Conservation (phyloP, 2,113 vertebrate genomes). For the Anolis carolinensis region DNA sequence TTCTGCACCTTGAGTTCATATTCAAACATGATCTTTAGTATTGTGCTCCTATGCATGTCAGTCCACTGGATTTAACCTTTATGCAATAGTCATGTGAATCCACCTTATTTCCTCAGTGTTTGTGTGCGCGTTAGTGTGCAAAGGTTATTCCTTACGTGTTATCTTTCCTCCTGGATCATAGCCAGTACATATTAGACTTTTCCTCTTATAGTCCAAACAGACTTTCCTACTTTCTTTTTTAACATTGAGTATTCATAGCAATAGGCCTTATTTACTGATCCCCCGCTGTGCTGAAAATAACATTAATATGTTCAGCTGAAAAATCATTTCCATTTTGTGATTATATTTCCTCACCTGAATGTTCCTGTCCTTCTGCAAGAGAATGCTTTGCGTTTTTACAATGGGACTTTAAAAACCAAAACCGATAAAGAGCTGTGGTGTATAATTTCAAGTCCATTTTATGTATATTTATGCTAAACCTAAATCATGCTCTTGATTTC, state of each 20-base stretch:
- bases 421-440: constrained; percentile 47
- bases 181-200: neutral
- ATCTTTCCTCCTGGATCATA: neutral
- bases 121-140: neutral
- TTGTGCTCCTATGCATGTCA: neutral
- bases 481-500: constrained; percentile 69
- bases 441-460: constrained; percentile 56
- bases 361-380: constrained; percentile 48
- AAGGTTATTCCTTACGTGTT: neutral
- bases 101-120: neutral
- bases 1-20: neutral
- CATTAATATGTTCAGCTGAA: constrained; percentile 50
- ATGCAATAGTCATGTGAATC: neutral
- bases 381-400: constrained; percentile 47
- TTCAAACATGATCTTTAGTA: neutral
- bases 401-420: constrained; percentile 43
- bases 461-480: constrained; percentile 60
- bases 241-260: constrained; percentile 60
- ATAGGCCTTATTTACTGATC: constrained; percentile 61
- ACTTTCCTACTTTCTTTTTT: constrained; percentile 16
- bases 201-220: constrained; percentile 26
- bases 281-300: constrained; percentile 65
- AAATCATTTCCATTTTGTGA: constrained; percentile 55
- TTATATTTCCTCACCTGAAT: constrained; percentile 55
- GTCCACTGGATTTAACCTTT: neutral